These are phyloP conservation scores for Trissolcus basalis DNA, from an alignment of 1,140 invertebrate genomes.

Conservation along the genomic window DNA sequence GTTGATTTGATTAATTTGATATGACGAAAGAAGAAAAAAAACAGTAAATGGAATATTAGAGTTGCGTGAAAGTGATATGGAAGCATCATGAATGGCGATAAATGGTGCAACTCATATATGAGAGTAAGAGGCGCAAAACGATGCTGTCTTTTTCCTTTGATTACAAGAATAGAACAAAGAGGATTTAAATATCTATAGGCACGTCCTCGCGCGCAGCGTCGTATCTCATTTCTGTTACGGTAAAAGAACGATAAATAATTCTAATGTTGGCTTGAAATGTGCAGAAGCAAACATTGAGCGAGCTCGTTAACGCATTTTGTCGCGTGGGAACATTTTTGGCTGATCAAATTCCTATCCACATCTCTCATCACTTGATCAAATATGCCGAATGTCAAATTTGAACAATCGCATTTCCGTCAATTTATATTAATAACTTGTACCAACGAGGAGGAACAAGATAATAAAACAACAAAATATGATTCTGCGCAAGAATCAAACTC, in stretches of 20 bases:
- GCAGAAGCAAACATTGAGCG: slow-evolving; percentile 61
- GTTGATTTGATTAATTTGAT: too few relatives aligned
- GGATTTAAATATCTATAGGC: slow-evolving; percentile 63
- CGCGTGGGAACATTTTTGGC: background rate
- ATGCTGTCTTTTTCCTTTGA: slow-evolving; percentile 51
- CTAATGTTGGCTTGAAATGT: too few relatives aligned
- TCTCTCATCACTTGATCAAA: too few relatives aligned
- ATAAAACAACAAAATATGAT: background rate
- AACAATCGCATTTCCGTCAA: too few relatives aligned
- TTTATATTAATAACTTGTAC: too few relatives aligned
- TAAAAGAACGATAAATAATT: slow-evolving; percentile 53
- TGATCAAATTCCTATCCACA: too few relatives aligned
- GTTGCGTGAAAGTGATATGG: too few relatives aligned
- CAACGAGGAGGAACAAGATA: too few relatives aligned
- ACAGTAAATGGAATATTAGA: too few relatives aligned
- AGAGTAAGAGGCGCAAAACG: slow-evolving; percentile 1
- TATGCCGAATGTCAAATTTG: too few relatives aligned
- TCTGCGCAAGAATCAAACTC: slow-evolving; percentile 4
- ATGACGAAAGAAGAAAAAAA: too few relatives aligned
- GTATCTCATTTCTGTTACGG: slow-evolving; percentile 56
- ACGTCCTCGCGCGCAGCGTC: slow-evolving; percentile 33
- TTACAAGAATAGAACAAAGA: slow-evolving; percentile 62
- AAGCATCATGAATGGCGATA: background rate
- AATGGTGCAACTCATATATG: too few relatives aligned
- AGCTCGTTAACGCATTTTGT: slow-evolving; percentile 39